Percentiles rank a stretch among this genome's conserved stretches.
phyloP scores from a whole-genome alignment of 1,140 invertebrate species.

The Heliconius eleuchia region DNA sequence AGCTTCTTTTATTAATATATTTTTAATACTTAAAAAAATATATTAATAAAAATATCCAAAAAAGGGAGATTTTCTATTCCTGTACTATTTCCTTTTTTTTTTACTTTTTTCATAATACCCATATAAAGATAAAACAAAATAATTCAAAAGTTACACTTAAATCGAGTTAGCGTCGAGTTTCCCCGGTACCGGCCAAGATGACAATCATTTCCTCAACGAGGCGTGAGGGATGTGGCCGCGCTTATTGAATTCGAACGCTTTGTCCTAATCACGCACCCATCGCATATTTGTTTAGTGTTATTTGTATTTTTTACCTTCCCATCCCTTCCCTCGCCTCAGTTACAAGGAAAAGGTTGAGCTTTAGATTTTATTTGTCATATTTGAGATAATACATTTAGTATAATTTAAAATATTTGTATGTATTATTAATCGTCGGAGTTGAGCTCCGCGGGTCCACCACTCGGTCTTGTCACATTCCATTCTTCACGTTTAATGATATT shows the following conservation, averaged over 20 bases:
- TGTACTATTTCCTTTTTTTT: too few species aligned
- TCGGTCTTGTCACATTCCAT: too few species aligned
- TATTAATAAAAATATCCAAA: too few species aligned
- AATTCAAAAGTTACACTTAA: not conserved
- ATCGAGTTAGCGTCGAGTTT: conserved; percentile 21
- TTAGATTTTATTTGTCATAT: not conserved
- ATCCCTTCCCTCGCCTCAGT: not conserved
- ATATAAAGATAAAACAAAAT: too few species aligned
- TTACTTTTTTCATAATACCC: too few species aligned
- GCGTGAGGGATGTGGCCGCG: conserved; percentile 23
- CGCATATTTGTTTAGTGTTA: conserved; percentile 33
- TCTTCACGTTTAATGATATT: too few species aligned
- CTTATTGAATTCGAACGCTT: conserved; percentile 2
- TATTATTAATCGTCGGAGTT: not conserved
- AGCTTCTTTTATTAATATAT: too few species aligned
- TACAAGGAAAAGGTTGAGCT: conserved; percentile 12
- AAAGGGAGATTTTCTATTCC: too few species aligned
- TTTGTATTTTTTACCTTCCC: conserved; percentile 16
- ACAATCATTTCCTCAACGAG: conserved; percentile 50
- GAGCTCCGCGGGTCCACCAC: too few species aligned
- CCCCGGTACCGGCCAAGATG: conserved; percentile 38
- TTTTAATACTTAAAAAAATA: too few species aligned
- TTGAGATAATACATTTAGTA: not conserved
- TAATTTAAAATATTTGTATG: not conserved
- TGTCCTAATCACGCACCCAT: conserved; percentile 31